These are phyloP conservation scores for Apodemia zela DNA, from an alignment of 2,888 invertebrate species.

Conservation along the genomic window DNA sequence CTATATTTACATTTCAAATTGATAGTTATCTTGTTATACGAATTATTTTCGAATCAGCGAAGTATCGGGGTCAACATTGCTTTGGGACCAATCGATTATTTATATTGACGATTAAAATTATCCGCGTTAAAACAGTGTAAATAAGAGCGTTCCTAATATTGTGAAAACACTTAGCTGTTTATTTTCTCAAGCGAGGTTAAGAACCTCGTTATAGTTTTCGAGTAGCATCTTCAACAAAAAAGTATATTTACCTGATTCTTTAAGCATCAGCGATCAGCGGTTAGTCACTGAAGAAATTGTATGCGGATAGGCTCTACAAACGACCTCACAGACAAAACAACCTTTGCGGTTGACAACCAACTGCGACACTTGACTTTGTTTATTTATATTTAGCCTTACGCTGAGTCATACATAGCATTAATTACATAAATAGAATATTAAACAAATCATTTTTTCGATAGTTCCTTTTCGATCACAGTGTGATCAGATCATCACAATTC, in stretches of 20 bases:
- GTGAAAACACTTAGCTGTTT: conserved; percentile 12
- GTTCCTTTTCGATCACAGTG: too few species aligned
- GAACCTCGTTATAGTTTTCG: neutral
- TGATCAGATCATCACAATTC: too few species aligned
- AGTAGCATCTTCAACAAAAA: neutral
- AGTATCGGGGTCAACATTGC: conserved; percentile 8
- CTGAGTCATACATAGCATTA: too few species aligned
- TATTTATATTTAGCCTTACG: too few species aligned
- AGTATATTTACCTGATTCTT: neutral
- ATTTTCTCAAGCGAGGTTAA: conserved; percentile 12
- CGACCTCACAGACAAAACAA: too few species aligned
- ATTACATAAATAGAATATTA: too few species aligned
- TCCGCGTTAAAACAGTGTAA: conserved; percentile 7
- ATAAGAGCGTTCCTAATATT: conserved; percentile 11
- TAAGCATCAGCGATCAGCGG: neutral
- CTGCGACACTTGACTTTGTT: too few species aligned
- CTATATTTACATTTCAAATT: conserved; percentile 1
- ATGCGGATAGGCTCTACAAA: too few species aligned
- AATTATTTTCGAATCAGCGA: neutral
- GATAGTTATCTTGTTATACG: neutral
- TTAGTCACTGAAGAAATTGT: too few species aligned
- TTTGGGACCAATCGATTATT: conserved; percentile 14
- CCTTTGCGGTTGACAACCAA: too few species aligned
- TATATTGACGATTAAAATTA: conserved; percentile 9
- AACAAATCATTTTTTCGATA: too few species aligned